Evolutionary conservation across 2,113 vertebrate genomes (phyloP).

Genomic region (Hyperoodon ampullatus): DNA sequence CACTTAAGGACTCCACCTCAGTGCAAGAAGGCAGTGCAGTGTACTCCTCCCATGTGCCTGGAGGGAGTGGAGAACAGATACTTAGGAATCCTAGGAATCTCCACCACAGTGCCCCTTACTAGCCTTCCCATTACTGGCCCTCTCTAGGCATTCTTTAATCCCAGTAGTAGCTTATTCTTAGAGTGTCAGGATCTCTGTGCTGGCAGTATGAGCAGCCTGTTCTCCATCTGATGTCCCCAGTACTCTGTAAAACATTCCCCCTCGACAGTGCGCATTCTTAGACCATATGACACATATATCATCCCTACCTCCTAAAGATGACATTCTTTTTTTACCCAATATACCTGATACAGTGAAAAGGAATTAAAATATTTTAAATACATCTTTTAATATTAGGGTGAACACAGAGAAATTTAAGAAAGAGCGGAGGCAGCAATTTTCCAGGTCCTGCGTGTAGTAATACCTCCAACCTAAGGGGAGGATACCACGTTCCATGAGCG

Average conservation of each 20-base stretch:
- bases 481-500: background rate
- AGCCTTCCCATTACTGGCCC: too few relatives aligned
- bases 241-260: background rate
- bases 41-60: rapidly evolving
- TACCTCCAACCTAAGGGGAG: background rate
- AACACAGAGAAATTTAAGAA: background rate
- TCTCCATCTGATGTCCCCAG: too few relatives aligned
- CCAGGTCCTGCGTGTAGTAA: too few relatives aligned
- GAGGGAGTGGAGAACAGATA: rapidly evolving
- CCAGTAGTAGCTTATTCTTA: background rate
- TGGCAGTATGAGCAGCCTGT: rapidly evolving
- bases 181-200: rapidly evolving
- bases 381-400: background rate
- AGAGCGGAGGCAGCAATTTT: rapidly evolving
- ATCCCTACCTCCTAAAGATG: background rate
- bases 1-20: rapidly evolving
- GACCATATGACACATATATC: rapidly evolving
- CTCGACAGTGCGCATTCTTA: background rate
- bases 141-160: background rate
- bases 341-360: too few relatives aligned
- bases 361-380: background rate
- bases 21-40: rapidly evolving
- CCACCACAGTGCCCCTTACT: rapidly evolving
- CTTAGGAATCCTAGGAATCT: too few relatives aligned
- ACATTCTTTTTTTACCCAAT: too few relatives aligned